Base-by-base conservation (phyloP, 2,888 invertebrate genomes). In the Chaitophorus viminalis region DNA sequence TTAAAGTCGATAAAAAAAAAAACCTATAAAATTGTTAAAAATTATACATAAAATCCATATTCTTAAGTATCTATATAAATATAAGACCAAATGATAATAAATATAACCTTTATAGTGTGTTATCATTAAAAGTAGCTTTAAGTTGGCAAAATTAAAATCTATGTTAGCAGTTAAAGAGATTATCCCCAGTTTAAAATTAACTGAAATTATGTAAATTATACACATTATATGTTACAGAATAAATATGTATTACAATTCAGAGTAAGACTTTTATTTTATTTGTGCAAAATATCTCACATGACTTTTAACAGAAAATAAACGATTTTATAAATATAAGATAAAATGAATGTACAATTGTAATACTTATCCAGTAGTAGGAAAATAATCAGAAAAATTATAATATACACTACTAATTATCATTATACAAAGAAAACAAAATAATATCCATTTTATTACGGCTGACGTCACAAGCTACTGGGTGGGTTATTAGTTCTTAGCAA, bases 241-340 rank as follows among this genome's bases (percentile, higher is more conserved):
- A 39, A 6, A 39, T 39, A 39, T 39, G 6, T 39, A 39, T 39
- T 39, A 39, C 36, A 39, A 39, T 39, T 39, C 36, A 3, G 6
- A 39, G 36, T 39, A 39, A 5, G 6, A 39, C 6, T 39, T 39
- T 39, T 39, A 39, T 39, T 39, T 39, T 39, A 39, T 39, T 39
- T 39, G 3, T 39, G 36, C 6, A 39, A 39, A 72, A 72, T 74
- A n/a, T 36, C 36, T 39, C 2, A 36, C 0, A 39, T 21, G 39
- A 39, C 70, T 82, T 46, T 14, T 46, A 39, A 68, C 39, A 46
- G 46, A 9, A 9, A 77, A 77, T 21, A 21, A 54, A 77, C 31
- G 70, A 31, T 8, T 52, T 46, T 70, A 29, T 31, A 52, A 29
- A 82, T 72, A 82, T 54, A 33, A 72, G 33, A 33, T 82, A 33